phyloP scores from a whole-genome alignment of 1,140 invertebrate genomes.

The Leptinotarsa undecemlineata region DNA sequence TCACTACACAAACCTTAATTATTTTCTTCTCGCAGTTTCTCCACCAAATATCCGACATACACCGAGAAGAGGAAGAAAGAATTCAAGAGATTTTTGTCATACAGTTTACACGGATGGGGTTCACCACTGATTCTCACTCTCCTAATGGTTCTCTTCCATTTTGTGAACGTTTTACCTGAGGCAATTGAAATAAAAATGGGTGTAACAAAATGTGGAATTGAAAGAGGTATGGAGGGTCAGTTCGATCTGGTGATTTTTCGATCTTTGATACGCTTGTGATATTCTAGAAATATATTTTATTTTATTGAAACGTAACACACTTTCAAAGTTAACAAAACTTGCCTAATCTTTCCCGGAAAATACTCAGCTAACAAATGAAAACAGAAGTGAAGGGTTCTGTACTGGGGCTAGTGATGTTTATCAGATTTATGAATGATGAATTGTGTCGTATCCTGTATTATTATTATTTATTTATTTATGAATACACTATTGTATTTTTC shows the following conservation, averaged over 20 bases:
- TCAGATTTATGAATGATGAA: not conserved
- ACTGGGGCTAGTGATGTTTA: no score
- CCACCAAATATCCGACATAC: slow-evolving; percentile 26
- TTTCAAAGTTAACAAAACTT: no score
- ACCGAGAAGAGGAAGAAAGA: slow-evolving; percentile 33
- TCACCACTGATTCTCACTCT: slow-evolving; percentile 32
- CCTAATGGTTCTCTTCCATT: slow-evolving; percentile 21
- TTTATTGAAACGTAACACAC: no score
- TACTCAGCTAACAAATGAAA: no score
- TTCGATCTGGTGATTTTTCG: no score
- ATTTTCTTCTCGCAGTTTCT: slow-evolving; percentile 33
- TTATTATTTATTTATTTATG: not conserved
- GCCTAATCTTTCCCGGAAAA: no score
- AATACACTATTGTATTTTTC: not conserved
- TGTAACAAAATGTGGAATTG: slow-evolving; percentile 35
- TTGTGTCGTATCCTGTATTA: not conserved
- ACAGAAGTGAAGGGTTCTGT: no score
- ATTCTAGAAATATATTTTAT: no score
- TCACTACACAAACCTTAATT: not conserved
- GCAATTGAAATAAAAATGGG: slow-evolving; percentile 35
- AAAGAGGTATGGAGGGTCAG: slow-evolving; percentile 30
- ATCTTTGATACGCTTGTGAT: no score
- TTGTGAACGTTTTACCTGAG: slow-evolving; percentile 18
- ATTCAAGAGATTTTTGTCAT: slow-evolving; percentile 35
- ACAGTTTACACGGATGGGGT: slow-evolving; percentile 37